Percentiles rank a stretch among this genome's conserved stretches.
Conservation (phyloP, 2,888 invertebrate species). For the Ectobius pallidus region DNA sequence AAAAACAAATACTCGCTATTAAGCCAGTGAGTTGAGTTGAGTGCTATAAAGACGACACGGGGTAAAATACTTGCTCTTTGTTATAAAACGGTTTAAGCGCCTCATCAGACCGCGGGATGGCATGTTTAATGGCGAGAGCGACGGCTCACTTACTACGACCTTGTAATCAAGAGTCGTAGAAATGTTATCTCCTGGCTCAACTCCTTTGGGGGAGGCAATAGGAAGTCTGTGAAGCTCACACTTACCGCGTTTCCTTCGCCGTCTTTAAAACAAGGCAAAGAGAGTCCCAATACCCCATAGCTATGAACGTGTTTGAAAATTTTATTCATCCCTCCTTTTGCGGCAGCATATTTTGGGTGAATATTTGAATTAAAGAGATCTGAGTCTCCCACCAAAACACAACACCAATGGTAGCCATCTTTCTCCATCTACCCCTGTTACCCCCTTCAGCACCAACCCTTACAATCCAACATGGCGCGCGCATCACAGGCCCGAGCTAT, state of each 20-base stretch:
- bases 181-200: neutral
- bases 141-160: neutral
- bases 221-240: neutral
- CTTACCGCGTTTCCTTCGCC: neutral
- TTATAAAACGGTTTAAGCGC: too few relatives aligned
- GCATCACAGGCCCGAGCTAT: slow-evolving; percentile 55
- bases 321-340: neutral
- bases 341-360: slow-evolving; percentile 34
- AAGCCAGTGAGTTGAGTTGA: too few relatives aligned
- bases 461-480: slow-evolving; percentile 56
- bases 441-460: slow-evolving; percentile 48
- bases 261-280: neutral
- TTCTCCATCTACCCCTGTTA: slow-evolving; percentile 45
- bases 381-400: slow-evolving; percentile 37
- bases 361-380: slow-evolving; percentile 40
- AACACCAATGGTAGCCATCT: slow-evolving; percentile 44
- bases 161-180: neutral
- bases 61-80: too few relatives aligned
- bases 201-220: neutral
- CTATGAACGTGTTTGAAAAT: neutral
- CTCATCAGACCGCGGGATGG: too few relatives aligned
- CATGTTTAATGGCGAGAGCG: too few relatives aligned
- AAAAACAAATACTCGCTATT: too few relatives aligned
- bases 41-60: too few relatives aligned
- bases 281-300: neutral